These are phyloP conservation scores for Callionymus lyra DNA, from an alignment of 2,113 vertebrate genomes.

Conservation along the genomic window DNA sequence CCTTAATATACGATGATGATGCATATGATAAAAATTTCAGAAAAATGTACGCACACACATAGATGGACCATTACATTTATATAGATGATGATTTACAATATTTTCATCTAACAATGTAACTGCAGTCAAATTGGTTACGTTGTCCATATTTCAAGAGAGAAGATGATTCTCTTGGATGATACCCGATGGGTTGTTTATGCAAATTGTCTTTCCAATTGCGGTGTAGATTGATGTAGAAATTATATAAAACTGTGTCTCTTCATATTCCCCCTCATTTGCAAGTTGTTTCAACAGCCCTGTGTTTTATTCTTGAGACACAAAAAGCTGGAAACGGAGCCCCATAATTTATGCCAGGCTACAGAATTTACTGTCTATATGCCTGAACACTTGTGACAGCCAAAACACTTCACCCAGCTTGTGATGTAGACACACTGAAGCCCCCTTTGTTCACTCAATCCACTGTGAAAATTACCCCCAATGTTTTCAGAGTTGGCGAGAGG, in stretches of 20 bases:
- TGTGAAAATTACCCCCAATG: constrained; percentile 55
- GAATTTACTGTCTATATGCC: constrained; percentile 50
- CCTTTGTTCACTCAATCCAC: constrained; percentile 73
- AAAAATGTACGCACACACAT: no score
- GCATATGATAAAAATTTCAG: no score
- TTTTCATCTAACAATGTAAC: no score
- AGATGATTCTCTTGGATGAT: no score
- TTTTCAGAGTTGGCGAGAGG: constrained; percentile 34
- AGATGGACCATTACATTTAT: no score
- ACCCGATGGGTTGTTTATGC: no score
- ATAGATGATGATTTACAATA: no score
- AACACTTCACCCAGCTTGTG: constrained; percentile 55
- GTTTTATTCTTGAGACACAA: constrained; percentile 23
- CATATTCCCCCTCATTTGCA: no score
- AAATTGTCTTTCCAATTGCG: constrained; percentile 1
- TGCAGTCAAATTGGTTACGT: no score
- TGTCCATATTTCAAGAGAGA: no score
- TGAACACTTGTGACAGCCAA: constrained; percentile 69
- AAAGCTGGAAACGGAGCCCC: constrained; percentile 13
- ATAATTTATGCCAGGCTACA: constrained; percentile 64
- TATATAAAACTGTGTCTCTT: no score
- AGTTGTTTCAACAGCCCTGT: constrained; percentile 7
- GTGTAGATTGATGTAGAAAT: constrained; percentile 28
- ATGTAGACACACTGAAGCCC: constrained; percentile 59
- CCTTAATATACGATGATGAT: no score